Evolutionary conservation across 2,113 vertebrate genomes (phyloP).

Genomic region (Melanostigma gelatinosum): DNA sequence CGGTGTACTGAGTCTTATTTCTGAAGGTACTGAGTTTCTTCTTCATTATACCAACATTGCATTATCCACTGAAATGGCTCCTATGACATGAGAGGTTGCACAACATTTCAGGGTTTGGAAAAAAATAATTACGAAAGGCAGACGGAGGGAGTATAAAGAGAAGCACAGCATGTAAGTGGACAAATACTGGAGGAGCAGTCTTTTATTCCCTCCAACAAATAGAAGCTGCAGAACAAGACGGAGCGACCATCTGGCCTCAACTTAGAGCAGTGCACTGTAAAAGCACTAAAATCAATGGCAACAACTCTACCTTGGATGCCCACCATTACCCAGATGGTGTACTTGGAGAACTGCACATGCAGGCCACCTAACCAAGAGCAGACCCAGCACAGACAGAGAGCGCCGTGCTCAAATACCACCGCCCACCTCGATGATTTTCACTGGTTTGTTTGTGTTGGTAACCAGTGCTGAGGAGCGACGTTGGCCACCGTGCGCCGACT

Average conservation of each 20-base stretch:
- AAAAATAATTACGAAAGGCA: slow-evolving; percentile 22
- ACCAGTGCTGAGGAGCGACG: slow-evolving; percentile 45
- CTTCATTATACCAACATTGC: slow-evolving; percentile 43
- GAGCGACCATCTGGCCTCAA: slow-evolving; percentile 81
- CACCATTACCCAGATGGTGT: slow-evolving; percentile 84
- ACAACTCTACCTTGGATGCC: slow-evolving; percentile 81
- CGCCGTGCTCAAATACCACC: slow-evolving; percentile 40
- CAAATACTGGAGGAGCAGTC: slow-evolving; percentile 53
- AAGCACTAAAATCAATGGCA: slow-evolving; percentile 81
- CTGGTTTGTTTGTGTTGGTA: slow-evolving; percentile 53
- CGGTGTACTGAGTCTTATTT: slow-evolving; percentile 5
- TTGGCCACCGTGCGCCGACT: slow-evolving; percentile 34
- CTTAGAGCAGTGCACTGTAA: slow-evolving; percentile 76
- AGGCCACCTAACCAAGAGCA: slow-evolving; percentile 75
- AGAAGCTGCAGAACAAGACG: slow-evolving; percentile 74
- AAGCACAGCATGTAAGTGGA: slow-evolving; percentile 59
- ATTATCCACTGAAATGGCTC: slow-evolving; percentile 46
- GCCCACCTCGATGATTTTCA: slow-evolving; percentile 62
- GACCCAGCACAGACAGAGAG: slow-evolving; percentile 60
- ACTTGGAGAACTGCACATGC: slow-evolving; percentile 68
- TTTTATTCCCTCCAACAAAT: slow-evolving; percentile 74
- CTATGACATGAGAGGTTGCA: slow-evolving; percentile 44
- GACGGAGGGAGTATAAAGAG: slow-evolving; percentile 48
- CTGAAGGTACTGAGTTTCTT: too few relatives aligned
- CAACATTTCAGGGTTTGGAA: slow-evolving; percentile 30